phyloP scores from a whole-genome alignment of 2,888 invertebrate genomes.

The Pherbina coryleti region DNA sequence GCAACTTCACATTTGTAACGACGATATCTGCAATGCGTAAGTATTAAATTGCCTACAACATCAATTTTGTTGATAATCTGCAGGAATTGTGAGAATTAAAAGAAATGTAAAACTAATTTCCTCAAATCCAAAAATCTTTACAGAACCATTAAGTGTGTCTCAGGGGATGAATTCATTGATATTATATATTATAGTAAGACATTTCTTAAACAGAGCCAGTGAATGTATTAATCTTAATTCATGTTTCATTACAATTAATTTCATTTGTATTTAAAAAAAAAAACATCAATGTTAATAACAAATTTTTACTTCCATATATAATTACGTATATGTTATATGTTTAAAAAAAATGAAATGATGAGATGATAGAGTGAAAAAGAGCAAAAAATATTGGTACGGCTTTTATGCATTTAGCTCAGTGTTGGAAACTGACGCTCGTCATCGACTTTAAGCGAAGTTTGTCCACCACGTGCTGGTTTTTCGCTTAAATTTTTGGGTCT shows the following conservation, averaged over 20 bases:
- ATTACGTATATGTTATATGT: conserved; percentile 39
- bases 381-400: background rate
- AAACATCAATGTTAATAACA: conserved; percentile 42
- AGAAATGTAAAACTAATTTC: too few species aligned
- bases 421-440: conserved; percentile 97
- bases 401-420: conserved; percentile 77
- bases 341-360: conserved; percentile 31
- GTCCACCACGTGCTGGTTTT: conserved; percentile 53
- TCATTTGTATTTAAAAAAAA: conserved; percentile 43
- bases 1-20: too few species aligned
- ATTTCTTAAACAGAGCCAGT: background rate
- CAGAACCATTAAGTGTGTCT: too few species aligned
- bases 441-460: conserved; percentile 86
- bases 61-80: too few species aligned
- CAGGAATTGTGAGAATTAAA: too few species aligned
- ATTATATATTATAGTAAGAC: conserved; percentile 18
- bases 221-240: conserved; percentile 42
- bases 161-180: conserved; percentile 21
- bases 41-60: too few species aligned
- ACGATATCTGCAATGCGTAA: too few species aligned
- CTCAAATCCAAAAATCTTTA: too few species aligned
- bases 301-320: conserved; percentile 43
- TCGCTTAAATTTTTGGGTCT: conserved; percentile 51
- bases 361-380: conserved; percentile 27
- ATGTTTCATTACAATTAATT: conserved; percentile 46